A percentile compares a stretch with the other conserved stretches of the same genome.
phyloP scores from a whole-genome alignment of 2,797 vertebrate genomes.

The Chlorospingus flavigularis region DNA sequence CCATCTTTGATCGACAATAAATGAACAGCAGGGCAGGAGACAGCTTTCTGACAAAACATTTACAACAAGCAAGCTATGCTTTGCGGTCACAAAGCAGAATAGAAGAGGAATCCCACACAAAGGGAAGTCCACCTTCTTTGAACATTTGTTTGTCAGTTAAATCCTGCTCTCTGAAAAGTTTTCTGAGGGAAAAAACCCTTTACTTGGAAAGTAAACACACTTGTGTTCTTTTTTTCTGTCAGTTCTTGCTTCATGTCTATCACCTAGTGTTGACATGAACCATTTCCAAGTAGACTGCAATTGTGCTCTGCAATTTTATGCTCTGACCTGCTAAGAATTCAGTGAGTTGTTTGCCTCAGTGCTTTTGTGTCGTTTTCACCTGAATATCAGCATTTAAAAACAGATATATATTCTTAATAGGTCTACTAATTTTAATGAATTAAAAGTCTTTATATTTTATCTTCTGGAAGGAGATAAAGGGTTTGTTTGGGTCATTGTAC shows the following conservation, averaged over 20 bases:
- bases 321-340: neutral
- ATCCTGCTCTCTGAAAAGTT: neutral
- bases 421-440: neutral
- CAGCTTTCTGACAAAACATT: neutral
- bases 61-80: neutral
- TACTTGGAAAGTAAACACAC: neutral
- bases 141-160: neutral
- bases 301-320: neutral
- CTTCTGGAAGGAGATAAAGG: neutral
- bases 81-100: neutral
- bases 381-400: neutral
- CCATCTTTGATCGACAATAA: neutral
- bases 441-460: neutral
- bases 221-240: neutral
- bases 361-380: neutral
- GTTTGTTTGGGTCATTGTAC: fast-evolving
- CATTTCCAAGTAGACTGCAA: neutral
- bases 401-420: neutral
- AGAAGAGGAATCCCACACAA: neutral
- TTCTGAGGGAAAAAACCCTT: neutral
- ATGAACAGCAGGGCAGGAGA: neutral
- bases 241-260: neutral
- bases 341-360: neutral
- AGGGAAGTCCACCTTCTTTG: neutral
- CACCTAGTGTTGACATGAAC: neutral